Conservation (phyloP, 2,888 invertebrate species). For the Aspidiotus rigidus region DNA sequence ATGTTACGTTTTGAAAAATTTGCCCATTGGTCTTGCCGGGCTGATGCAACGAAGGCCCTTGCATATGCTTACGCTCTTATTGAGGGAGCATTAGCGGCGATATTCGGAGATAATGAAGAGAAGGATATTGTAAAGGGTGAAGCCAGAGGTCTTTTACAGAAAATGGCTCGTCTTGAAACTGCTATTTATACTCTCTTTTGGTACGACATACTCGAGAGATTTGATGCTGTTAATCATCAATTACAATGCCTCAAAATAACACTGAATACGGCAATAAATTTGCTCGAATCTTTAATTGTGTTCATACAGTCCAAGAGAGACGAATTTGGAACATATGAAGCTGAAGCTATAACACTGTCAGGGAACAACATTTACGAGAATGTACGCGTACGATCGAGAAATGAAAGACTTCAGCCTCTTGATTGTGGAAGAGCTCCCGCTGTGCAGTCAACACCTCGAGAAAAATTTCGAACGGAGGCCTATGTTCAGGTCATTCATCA, state of each 20-base stretch:
- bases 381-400: too few species aligned
- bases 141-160: neutral
- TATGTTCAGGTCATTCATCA: too few species aligned
- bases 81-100: neutral
- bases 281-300: neutral
- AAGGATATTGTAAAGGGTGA: neutral
- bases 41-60: neutral
- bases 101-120: neutral
- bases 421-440: too few species aligned
- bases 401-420: too few species aligned
- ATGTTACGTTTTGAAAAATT: too few species aligned
- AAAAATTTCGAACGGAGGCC: too few species aligned
- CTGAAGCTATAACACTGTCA: too few species aligned
- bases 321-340: neutral
- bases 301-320: neutral
- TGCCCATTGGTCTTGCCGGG: neutral
- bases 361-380: too few species aligned
- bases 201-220: neutral
- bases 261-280: neutral
- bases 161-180: neutral
- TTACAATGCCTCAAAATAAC: neutral
- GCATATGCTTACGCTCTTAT: neutral
- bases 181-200: neutral
- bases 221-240: neutral
- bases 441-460: too few species aligned